A percentile compares a stretch with the other conserved stretches of the same genome.
Conservation (phyloP, 2,797 vertebrate species). For the Bryconaethiops microstoma region DNA sequence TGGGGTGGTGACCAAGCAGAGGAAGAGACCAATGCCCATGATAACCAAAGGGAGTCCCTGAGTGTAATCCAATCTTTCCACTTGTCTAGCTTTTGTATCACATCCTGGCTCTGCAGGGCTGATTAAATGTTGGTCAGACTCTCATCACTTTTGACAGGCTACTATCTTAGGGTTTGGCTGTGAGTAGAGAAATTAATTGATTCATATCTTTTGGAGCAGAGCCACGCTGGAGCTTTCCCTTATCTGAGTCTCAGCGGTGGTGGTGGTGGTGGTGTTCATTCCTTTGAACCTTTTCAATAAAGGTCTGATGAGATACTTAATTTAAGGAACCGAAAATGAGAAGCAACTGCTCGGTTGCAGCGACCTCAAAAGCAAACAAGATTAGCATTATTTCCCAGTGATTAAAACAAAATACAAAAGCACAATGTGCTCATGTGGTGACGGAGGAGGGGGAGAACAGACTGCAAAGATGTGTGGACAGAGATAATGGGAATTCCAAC, state of each 20-base stretch:
- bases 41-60: conserved; percentile 47
- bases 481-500: conserved; percentile 38
- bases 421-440: conserved; percentile 26
- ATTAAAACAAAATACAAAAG: conserved; percentile 34
- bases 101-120: conserved; percentile 41
- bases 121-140: conserved; percentile 55
- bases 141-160: conserved; percentile 55
- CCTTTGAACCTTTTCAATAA: conserved; percentile 52
- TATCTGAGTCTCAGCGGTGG: conserved; percentile 34
- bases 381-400: conserved; percentile 35
- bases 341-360: conserved; percentile 24
- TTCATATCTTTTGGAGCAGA: conserved; percentile 55
- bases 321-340: conserved; percentile 46
- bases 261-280: conserved; percentile 11
- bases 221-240: conserved; percentile 31
- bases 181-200: conserved; percentile 59
- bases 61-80: conserved; percentile 55
- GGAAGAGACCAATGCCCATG: conserved; percentile 32
- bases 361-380: conserved; percentile 24
- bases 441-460: conserved; percentile 16
- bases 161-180: conserved; percentile 45
- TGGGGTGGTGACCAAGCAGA: conserved; percentile 41
- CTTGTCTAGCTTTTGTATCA: conserved; percentile 54
- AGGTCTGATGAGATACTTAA: conserved; percentile 49
- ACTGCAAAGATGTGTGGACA: conserved; percentile 33